Evolutionary conservation across 35 echinoderm and acorn worm genomes (phyloP), one percentile per base, ranked within the genome.

Genomic region (Ophiothrix spiculata): DNA sequence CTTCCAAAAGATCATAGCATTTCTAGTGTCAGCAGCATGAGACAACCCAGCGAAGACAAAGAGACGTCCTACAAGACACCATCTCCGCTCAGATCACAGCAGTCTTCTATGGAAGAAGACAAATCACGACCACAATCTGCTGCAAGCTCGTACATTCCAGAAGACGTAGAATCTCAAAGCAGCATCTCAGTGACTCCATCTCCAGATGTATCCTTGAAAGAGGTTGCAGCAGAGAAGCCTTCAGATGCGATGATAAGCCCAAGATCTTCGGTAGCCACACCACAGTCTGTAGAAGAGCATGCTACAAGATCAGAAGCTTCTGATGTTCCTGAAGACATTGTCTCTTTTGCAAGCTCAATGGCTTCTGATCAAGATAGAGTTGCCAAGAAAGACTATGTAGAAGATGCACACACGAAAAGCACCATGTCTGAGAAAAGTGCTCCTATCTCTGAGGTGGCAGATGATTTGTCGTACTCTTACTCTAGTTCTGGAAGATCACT

Each of bases 11-110:
- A 86, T 64, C 86, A 81, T n/a, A 93, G 91, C 39, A 38, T 88
- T 16, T 93, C 91, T 17, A 86, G 86, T 25, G 81, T 81, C 25
- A 93, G 91, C 77, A 93, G 91, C 34, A 80, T 93, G 0, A 87
- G 79, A 33, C 80, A 88, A 88, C 80, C 88, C 78, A 76, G 60
- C 25, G 60, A 69, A 12, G 13, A 92, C 85, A 31, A 75, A 87
- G 91, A 92, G 35, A 56, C n/a, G 1, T 92, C 91, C 10, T 33
- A 75, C 12, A 78, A 60, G 39, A 86, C 88, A 34, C 78, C 74
- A n/a, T 89, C 87, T 28, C 60, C 73, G 39, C 39, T 79, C 28
- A 38, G 39, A 39, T 74, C 78, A 0, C 87, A 45, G 56, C 80
- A 82, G 40, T 56, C 75, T 16, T n/a, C n/a, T n/a, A 28, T 42